Evolutionary conservation across 2,797 vertebrate species (phyloP), one percentile per base, ranked within the genome.

Genomic region (Sebastes wilsoni): DNA sequence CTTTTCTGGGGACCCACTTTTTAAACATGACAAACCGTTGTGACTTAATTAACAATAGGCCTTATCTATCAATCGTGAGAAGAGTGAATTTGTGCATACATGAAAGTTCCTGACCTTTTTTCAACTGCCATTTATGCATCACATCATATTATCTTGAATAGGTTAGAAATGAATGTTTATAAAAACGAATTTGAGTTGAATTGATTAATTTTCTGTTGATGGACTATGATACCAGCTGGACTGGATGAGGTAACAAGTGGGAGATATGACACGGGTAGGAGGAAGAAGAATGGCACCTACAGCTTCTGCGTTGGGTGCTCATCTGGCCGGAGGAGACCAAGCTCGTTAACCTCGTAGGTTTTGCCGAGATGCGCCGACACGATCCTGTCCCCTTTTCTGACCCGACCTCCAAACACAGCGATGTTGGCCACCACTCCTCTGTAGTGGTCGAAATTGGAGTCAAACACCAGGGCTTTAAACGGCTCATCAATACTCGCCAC

Each of bases 371-470:
- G 87, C 0, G 96, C 96, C 0, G 97, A 98, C 59, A 96, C 79
- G 32, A 99, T 96, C 90, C 93, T 96, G 89, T 98, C 96, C 32
- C 98, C 98, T 89, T 96, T 98, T 72, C 85, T 93, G 87, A 99
- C 95, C 65, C 90, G 88, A 23, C 99, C 99, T 56, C 97, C 97
- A 71, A 98, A 97, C 34, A 99, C 85, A 0, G 97, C 97, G 8
- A 99, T 90, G 85, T 96, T 99, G 72, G 98, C 96, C 88, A 99
- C 82, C 22, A 99, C 97, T 4, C 98, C 99, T 92, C 98, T 96
- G 67, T 98, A 99, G 81, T 97, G 97, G 91, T 99, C 97, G 76
- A 98, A 99, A 23, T 92, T 97, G 14, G 98, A 99, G 89, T 99
- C 99, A 85, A 99, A 99, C 34, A 99, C 97, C 52, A 99, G 95